phyloP scores from a whole-genome alignment of 2,888 invertebrate species.

The Empis livida region DNA sequence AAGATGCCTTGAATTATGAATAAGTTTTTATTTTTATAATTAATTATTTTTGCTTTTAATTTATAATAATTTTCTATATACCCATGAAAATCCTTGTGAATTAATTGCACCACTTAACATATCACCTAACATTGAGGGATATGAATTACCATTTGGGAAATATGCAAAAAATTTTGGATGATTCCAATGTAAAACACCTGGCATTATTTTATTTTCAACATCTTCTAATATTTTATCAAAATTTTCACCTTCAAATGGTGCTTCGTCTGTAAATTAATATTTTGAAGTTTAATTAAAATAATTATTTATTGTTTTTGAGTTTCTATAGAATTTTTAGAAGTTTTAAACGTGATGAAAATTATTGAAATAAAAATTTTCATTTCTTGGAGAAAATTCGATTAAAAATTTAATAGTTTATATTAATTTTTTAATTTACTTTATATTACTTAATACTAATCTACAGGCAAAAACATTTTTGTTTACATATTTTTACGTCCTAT shows the following conservation, averaged over 20 bases:
- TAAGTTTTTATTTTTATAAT: background rate
- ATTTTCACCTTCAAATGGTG: constrained; percentile 57
- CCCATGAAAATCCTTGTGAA: constrained; percentile 89
- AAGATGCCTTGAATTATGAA: constrained; percentile 52
- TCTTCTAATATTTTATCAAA: constrained; percentile 67
- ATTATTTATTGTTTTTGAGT: constrained; percentile 1
- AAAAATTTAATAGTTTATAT: too few relatives aligned
- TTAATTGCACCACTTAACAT: constrained; percentile 82
- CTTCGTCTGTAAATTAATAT: constrained; percentile 34
- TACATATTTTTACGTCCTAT: too few relatives aligned
- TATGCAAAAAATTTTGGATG: constrained; percentile 90
- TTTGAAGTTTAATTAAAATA: background rate
- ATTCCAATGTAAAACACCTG: constrained; percentile 83
- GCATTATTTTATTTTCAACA: constrained; percentile 66
- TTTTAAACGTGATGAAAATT: too few relatives aligned
- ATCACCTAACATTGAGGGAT: constrained; percentile 80
- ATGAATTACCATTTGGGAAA: constrained; percentile 86
- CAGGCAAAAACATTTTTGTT: too few relatives aligned
- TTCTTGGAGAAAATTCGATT: too few relatives aligned
- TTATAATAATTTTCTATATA: constrained; percentile 24
- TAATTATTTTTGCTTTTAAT: background rate
- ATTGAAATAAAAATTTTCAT: too few relatives aligned
- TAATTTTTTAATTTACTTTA: too few relatives aligned
- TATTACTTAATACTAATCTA: too few relatives aligned
- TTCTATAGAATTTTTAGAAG: background rate